A percentile compares a stretch with the other conserved stretches of the same genome.
These are phyloP conservation scores for Cosmia pyralina DNA, from an alignment of 2,888 invertebrate species.

Conservation along the genomic window DNA sequence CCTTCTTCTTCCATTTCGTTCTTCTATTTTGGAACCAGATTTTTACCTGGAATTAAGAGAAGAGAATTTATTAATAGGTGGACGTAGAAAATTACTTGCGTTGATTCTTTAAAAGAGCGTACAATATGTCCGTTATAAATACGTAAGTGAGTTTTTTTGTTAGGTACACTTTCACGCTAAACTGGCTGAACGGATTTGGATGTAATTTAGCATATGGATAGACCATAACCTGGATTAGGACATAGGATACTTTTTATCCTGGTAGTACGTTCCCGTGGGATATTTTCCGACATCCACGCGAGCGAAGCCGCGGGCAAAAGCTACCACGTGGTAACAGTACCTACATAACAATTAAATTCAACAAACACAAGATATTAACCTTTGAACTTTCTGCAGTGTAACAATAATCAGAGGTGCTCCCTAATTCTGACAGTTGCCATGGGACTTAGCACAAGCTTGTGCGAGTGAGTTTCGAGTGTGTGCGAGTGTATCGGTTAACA, in stretches of 20 bases:
- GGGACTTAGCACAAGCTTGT: slow-evolving; percentile 32
- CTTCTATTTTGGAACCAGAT: slow-evolving; percentile 97
- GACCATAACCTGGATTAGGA: no score
- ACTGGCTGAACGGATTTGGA: no score
- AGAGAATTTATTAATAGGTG: slow-evolving; percentile 29
- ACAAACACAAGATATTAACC: slow-evolving; percentile 1
- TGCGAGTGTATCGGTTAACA: slow-evolving; percentile 79
- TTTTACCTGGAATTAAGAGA: slow-evolving; percentile 93
- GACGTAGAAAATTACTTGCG: not conserved
- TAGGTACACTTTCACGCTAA: no score
- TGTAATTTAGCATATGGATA: no score
- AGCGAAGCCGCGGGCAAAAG: no score
- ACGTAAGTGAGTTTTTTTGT: no score
- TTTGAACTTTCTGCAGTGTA: slow-evolving; percentile 15
- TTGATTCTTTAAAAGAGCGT: not conserved
- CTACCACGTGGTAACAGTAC: not conserved
- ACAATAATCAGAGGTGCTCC: slow-evolving; percentile 38
- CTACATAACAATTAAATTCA: slow-evolving; percentile 1
- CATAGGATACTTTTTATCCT: no score
- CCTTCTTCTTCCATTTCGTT: slow-evolving; percentile 96
- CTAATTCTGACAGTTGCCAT: slow-evolving; percentile 47
- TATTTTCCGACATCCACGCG: no score
- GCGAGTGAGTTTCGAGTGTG: slow-evolving; percentile 40
- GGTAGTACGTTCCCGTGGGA: no score
- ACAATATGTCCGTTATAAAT: no score